These are phyloP conservation scores for Clupea harengus DNA, from an alignment of 2,113 vertebrate genomes.

Conservation along the genomic window DNA sequence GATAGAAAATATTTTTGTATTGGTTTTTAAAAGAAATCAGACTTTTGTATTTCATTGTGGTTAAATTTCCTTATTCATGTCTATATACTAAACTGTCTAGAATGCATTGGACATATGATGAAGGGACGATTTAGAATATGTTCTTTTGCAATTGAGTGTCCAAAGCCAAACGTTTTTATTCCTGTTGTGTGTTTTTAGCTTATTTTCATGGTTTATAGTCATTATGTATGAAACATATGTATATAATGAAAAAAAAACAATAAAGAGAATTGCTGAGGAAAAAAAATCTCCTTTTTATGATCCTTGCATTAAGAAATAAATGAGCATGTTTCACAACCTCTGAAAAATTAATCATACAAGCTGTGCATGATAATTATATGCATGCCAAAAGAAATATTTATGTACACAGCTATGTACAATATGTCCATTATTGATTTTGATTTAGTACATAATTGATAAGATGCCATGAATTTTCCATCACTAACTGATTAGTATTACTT, in stretches of 20 bases:
- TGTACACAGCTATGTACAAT: background rate
- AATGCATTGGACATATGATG: background rate
- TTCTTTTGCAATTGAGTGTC: background rate
- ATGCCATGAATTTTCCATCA: slow-evolving; percentile 11
- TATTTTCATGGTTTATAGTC: background rate
- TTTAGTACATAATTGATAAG: slow-evolving; percentile 30
- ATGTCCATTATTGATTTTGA: background rate
- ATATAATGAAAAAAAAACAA: background rate
- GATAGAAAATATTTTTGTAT: background rate
- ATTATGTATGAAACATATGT: background rate
- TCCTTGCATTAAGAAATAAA: background rate
- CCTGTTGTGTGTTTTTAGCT: background rate
- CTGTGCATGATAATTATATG: background rate
- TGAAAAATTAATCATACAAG: slow-evolving; percentile 30
- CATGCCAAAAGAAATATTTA: background rate
- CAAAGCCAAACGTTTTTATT: background rate
- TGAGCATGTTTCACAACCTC: slow-evolving; percentile 24
- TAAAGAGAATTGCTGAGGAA: background rate
- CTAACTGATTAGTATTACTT: background rate
- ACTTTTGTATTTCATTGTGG: background rate
- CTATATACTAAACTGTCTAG: background rate
- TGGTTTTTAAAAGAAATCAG: background rate
- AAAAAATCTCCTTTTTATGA: background rate
- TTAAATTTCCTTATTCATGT: background rate
- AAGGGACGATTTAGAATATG: background rate